Evolutionary conservation across 2,888 invertebrate species (phyloP), one percentile per base, ranked within the genome.

Genomic region (Nycteola revayana): DNA sequence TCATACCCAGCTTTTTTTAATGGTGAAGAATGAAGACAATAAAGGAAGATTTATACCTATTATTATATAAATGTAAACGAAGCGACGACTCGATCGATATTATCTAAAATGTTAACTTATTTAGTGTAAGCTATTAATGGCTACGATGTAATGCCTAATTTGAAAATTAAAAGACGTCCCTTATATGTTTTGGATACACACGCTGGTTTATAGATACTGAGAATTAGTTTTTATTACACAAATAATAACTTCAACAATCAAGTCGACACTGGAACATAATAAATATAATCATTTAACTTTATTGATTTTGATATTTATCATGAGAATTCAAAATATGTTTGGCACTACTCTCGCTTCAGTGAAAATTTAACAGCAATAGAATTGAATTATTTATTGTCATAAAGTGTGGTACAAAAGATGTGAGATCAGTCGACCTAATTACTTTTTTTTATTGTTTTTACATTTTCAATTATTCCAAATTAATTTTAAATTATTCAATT

Each of bases 31-130:
- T 78, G 75, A 87, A 86, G 87, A 88, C 87, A 88, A 88, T 88
- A 88, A 82, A 83, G 80, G 82, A 83, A 87, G 77, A 86, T 78
- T 83, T 82, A 81, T 86, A 87, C 81, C 71, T 86, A 84, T 74
- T 70, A 83, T 78, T 77, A 79, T 77, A 76, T 67, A 83, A 74
- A 79, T 56, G 39, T 71, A 79, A 74, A 82, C 79, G 74, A 82
- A 70, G 67, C 69, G 72, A 74, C 72, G 74, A 75, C 71, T 76
- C 73, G 76, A 80, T 73, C 68, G 78, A 83, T 81, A 77, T 55
- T 57, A 57, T 76, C 75, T 80, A 76, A 81, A 81, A 77, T 85
- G 79, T 75, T 71, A 75, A 77, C 75, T 74, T 74, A 71, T 67
- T 75, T 81, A 83, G 75, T 71, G 62, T 80, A 79, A 77, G 77